Evolutionary conservation across 2,113 vertebrate species (phyloP), one percentile per base, ranked within the genome.

Genomic region (Corynorhinus townsendii): DNA sequence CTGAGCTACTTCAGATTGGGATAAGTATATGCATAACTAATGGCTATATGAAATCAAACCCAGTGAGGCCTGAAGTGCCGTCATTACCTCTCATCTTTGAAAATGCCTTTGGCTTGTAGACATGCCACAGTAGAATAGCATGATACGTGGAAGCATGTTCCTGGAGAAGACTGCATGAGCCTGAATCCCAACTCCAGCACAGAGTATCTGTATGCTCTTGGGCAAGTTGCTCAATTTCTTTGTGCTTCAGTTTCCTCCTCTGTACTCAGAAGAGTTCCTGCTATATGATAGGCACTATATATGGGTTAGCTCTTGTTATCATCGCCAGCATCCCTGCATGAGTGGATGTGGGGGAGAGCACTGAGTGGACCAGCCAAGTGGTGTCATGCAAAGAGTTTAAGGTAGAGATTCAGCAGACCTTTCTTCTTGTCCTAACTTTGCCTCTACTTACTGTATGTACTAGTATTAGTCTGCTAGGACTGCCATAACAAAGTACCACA

Each of bases 321-420:
- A 14, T 45, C 1, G 1, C 16, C n/a, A 38, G 26, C 1, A 0
- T 56, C n/a, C 20, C 35, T 30, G 38, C 3, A 1, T 40, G 56
- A 54, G 26, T 28, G 35, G 16, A 10, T 38, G 6, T 43, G 16
- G 4, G 30, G 22, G 22, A 83, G 33, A 22, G 3, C 17, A 87
- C 1, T 52, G 43, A 56, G 30, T 30, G 12, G 43, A 38, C n/a
- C 38, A 73, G 49, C 24, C 26, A 10, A 40, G 24, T 43, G 75
- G 12, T 69, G 22, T 11, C 77, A 14, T 4, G 2, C 5, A 33
- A 80, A 66, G 52, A 22, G 12, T 12, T 26, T 52, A 62, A 9
- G 45, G 17, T 7, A 90, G 73, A 66, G 33, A 62, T 54, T 49
- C 52, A 52, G 82, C 45, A 86, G 62, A 54, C 33, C 71, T 49